Base-by-base conservation (phyloP, 2,888 invertebrate genomes). In the Phyto melanocephala region DNA sequence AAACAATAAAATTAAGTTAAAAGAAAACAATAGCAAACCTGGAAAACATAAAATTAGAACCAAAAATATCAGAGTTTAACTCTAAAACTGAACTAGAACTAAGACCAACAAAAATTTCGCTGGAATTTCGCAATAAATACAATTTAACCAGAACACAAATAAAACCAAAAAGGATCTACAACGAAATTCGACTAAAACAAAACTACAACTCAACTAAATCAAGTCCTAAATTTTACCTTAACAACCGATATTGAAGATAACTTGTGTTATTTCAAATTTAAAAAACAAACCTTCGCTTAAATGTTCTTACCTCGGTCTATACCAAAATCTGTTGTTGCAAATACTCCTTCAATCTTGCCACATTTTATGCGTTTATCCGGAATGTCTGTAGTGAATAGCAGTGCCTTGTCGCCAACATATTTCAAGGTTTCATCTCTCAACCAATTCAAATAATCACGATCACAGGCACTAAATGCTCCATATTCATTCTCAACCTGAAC, bases 401-500 rank as follows among this genome's bases (percentile, higher is more conserved):
- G 42, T 0, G 96, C 95, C 28, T 88, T 88, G 15, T 88, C 86
- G 0, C 84, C 70, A 33, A 90, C 89, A 75, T 90, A 90, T 17
- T 87, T 87, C 17, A 86, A 82, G 1, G 95, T 92, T 80, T 95
- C 92, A 87, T 96, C 94, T 2, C 95, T 92, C 45, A 97, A 88
- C 91, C 93, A 93, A 24, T 89, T 88, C 87, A 93, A 93, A 90
- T 98, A 97, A 2, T 92, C 89, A 80, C 92, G 92, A 88, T 97
- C 96, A 86, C 94, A 95, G 1, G 94, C 94, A 72, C 86, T 71
- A 87, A 94, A 97, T 86, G 95, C 96, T 0, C 97, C 98, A 87
- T 97, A 98, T 90, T 97, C 98, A 90, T 99, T 99, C 92, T 98
- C 98, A 7, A 91, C 88, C 63, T 97, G 97, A 63, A 97, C 94